These are phyloP conservation scores for Cyrtodaria siliqua DNA, from an alignment of 2,888 invertebrate species.

Conservation along the genomic window DNA sequence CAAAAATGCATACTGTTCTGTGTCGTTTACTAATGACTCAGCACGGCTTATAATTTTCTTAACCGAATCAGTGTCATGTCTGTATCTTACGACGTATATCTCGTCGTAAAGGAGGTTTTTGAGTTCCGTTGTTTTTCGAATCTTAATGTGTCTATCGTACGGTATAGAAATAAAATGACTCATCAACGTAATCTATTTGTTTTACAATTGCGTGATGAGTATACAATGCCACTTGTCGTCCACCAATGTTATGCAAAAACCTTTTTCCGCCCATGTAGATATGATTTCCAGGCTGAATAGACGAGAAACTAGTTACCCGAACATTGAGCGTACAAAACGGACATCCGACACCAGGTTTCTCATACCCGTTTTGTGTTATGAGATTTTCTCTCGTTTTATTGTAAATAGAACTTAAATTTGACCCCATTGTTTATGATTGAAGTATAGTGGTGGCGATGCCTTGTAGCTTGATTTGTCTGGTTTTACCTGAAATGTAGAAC, in stretches of 20 bases:
- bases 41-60: conserved; percentile 36
- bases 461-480: no score
- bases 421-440: no score
- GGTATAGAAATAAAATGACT: conserved; percentile 30
- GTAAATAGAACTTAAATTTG: no score
- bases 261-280: conserved; percentile 26
- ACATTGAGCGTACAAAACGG: no score
- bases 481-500: no score
- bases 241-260: conserved; percentile 10
- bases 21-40: conserved; percentile 1
- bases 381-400: no score
- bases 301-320: no score
- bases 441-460: no score
- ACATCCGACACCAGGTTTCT: no score
- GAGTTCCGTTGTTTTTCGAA: conserved; percentile 36
- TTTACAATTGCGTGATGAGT: conserved; percentile 52
- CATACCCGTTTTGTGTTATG: no score
- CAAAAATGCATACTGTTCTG: not conserved
- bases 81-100: conserved; percentile 36
- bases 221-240: conserved; percentile 12
- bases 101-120: conserved; percentile 24
- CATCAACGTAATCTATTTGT: not conserved
- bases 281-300: conserved; percentile 14
- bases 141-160: conserved; percentile 22
- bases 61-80: conserved; percentile 11